Evolutionary conservation across 2,797 vertebrate species (phyloP), one percentile per base, ranked within the genome.

Genomic region (Karalla daura): DNA sequence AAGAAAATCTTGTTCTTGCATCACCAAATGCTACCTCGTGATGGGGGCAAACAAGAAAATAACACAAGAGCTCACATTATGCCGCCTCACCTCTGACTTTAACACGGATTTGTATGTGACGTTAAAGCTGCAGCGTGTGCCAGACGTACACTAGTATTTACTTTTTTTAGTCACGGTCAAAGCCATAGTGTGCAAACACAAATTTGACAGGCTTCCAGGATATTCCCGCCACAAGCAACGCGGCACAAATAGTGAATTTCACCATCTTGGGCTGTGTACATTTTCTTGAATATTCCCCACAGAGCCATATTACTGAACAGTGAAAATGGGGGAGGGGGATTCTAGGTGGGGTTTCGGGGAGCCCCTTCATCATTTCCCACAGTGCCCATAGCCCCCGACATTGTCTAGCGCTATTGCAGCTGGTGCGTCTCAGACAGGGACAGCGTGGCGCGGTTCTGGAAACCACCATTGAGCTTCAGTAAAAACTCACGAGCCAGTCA

Each of bases 1-100:
- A 83, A 84, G 80, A 84, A 89, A 84, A 89, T 85, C 83, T 86
- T 90, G 89, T 88, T 80, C 76, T 79, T 67, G 74, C 78, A 73
- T 70, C 71, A 88, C 82, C 79, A 86, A 91, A 91, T 85, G 84
- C 76, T 77, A 77, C 79, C 85, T 86, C 54, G 73, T 85, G 80
- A 89, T 81, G 66, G 62, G 81, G 76, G 82, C 84, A 88, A 85
- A 85, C 77, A 83, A 83, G 63, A 83, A 74, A 69, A 83, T 76
- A 74, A 74, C 70, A 54, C 33, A 59, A 51, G 61, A 62, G 76
- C 69, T 43, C 56, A 53, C 45, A 2, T 25, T 30, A 36, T 24
- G 36, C 28, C 15, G 63, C 51, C 62, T 58, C n/a, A 6, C 5
- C 21, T 7, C 7, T 5, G n/a, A 15, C 20, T 27, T 69, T 39